A percentile compares a stretch with the other conserved stretches of the same genome.
Conservation (phyloP, 2,113 vertebrate species). For the Phylloscopus trochiloides region DNA sequence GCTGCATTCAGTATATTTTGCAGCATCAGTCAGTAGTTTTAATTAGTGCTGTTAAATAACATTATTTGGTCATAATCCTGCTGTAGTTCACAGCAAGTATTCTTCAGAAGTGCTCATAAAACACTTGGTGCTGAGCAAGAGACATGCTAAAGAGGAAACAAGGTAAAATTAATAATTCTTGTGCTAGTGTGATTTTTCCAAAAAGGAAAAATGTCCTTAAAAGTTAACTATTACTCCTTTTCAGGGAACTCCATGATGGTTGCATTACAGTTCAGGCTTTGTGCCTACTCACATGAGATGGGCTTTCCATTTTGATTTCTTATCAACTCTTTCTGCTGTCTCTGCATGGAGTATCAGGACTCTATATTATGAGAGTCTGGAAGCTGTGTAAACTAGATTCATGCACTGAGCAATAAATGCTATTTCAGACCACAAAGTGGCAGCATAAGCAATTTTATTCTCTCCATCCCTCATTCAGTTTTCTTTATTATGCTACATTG, state of each 20-base stretch:
- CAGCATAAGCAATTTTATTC: slow-evolving; percentile 11
- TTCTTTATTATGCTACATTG: background rate
- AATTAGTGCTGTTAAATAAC: background rate
- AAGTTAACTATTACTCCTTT: background rate
- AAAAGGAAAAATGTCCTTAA: background rate
- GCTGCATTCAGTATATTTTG: background rate
- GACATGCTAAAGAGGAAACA: background rate
- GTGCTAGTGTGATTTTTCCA: background rate
- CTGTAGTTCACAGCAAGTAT: background rate
- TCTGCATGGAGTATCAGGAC: background rate
- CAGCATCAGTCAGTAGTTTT: background rate
- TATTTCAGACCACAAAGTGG: background rate
- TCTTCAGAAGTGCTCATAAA: background rate
- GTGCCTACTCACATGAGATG: background rate
- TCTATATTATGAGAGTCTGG: background rate
- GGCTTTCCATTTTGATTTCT: background rate
- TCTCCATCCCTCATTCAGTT: background rate
- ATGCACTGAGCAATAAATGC: background rate
- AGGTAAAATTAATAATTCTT: background rate
- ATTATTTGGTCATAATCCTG: background rate
- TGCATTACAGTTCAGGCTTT: background rate
- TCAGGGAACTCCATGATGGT: background rate
- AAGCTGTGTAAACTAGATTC: background rate
- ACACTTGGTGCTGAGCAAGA: background rate
- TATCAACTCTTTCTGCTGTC: background rate